These are phyloP conservation scores for Blastobasis adustella DNA, from an alignment of 2,888 invertebrate genomes.

Conservation along the genomic window DNA sequence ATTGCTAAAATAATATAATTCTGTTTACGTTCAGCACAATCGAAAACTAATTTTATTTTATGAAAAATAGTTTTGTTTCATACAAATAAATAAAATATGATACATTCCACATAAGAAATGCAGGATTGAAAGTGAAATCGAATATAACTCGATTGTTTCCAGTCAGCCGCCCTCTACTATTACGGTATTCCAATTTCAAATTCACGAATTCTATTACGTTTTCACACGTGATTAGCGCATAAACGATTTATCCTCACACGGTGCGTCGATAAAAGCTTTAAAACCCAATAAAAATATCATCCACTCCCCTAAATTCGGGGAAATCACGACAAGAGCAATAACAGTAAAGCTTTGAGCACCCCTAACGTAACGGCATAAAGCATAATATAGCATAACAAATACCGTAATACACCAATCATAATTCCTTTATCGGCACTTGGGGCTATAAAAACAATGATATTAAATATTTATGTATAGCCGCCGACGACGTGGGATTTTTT, in stretches of 20 bases:
- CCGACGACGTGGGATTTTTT: slow-evolving; percentile 11
- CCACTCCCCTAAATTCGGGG: slow-evolving; percentile 25
- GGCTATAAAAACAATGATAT: slow-evolving; percentile 33
- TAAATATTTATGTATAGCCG: slow-evolving; percentile 39
- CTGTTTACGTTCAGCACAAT: too few species aligned
- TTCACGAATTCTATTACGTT: too few species aligned
- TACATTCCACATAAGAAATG: too few species aligned
- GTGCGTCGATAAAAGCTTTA: slow-evolving; percentile 27
- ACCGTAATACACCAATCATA: slow-evolving; percentile 41
- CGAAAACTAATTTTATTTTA: too few species aligned
- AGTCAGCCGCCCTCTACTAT: too few species aligned
- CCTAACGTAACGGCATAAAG: slow-evolving; percentile 34
- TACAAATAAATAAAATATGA: too few species aligned
- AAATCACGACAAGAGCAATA: slow-evolving; percentile 29
- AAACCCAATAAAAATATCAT: slow-evolving; percentile 37
- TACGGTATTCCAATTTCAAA: too few species aligned
- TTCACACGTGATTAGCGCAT: slow-evolving; percentile 5
- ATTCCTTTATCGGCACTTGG: slow-evolving; percentile 46
- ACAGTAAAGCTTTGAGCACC: slow-evolving; percentile 32
- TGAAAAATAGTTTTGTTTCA: too few species aligned
- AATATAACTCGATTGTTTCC: too few species aligned
- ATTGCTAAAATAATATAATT: too few species aligned
- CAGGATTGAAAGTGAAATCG: too few species aligned
- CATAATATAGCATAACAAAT: slow-evolving; percentile 34
- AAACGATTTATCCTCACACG: slow-evolving; percentile 3